Evolutionary conservation across 1,140 invertebrate species (phyloP).

Genomic region (Parapsyche elsis): DNA sequence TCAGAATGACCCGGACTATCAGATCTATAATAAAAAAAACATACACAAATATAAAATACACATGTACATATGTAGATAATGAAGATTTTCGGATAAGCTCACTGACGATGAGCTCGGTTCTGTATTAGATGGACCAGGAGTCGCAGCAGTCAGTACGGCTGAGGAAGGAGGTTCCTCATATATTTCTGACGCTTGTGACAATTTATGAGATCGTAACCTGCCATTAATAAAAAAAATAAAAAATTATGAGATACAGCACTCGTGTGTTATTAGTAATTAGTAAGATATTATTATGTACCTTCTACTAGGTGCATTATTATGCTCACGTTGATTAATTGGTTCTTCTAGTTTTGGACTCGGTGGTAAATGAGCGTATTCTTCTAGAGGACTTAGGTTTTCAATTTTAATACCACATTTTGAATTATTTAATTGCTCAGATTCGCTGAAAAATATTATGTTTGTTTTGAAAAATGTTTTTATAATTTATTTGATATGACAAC

Average conservation of each 20-base stretch:
- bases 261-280: too few species aligned
- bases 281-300: neutral
- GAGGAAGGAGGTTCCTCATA: constrained; percentile 15
- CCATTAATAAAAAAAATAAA: constrained; percentile 10
- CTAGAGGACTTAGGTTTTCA: constrained; percentile 29
- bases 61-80: neutral
- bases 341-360: constrained; percentile 37
- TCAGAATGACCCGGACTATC: constrained; percentile 33
- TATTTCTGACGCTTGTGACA: constrained; percentile 30
- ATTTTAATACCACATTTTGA: constrained; percentile 24
- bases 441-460: neutral
- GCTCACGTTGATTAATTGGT: neutral
- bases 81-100: constrained; percentile 3
- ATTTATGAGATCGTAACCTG: constrained; percentile 50
- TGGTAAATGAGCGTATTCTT: constrained; percentile 49
- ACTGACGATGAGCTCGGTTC: constrained; percentile 28
- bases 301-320: neutral
- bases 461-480: neutral
- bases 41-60: neutral
- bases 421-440: constrained; percentile 35
- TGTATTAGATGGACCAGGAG: constrained; percentile 17
- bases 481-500: neutral
- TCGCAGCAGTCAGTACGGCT: constrained; percentile 13
- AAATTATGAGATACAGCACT: neutral
- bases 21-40: constrained; percentile 28